Evolutionary conservation across 2,888 invertebrate species (phyloP), one percentile per base, ranked within the genome.

Genomic region (Melanargia galathea): DNA sequence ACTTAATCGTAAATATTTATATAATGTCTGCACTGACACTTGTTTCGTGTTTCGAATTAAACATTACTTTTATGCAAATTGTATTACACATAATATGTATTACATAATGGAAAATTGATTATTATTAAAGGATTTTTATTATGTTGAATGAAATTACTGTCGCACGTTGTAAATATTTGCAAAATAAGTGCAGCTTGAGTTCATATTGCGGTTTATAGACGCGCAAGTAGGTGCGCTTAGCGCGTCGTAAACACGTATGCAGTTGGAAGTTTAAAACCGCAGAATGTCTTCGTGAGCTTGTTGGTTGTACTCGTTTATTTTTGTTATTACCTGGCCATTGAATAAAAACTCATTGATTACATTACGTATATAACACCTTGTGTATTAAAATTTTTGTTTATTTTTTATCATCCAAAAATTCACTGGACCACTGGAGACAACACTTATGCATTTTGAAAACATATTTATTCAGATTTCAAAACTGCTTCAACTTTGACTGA

Each of bases 181-280:
- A 45, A 45, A 45, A 45, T 45, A 45, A 43, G 13, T 43, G 16
- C 43, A 40, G 40, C 16, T n/a, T 35, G n/a, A 79, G 82, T 79
- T 22, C 79, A 76, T 78, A 71, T 79, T 83, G 85, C 73, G 83
- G 83, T 82, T 80, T 72, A 64, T 72, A 71, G 72, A 72, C 73
- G 73, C 70, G 74, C 35, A 73, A 71, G 68, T 69, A 73, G 71
- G 67, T 69, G 70, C 68, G 69, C 70, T 73, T 72, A 64, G 72
- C 73, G 72, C 74, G 69, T 67, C 70, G 71, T 70, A 57, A 60
- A 63, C 71, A 73, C 68, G 68, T 65, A 54, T 57, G 68, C 60
- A 68, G 62, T 52, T 49, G 60, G 60, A 58, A 54, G 65, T 64
- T 54, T 65, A 26, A 66, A 70, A 72, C 69, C 71, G 57, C 72